phyloP scores from a whole-genome alignment of 2,888 invertebrate genomes.

The Oligia strigilis region DNA sequence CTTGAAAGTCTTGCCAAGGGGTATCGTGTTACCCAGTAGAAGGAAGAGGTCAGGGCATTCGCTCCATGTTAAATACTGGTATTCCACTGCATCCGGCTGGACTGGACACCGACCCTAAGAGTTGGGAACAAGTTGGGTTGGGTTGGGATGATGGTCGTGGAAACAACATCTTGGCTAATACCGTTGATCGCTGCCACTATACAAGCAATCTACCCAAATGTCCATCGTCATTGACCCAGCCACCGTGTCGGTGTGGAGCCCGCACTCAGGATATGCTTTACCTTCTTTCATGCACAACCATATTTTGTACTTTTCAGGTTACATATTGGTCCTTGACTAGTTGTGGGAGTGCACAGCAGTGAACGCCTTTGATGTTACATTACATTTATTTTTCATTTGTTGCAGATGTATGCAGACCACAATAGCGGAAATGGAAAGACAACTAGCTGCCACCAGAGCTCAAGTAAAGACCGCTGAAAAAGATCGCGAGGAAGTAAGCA shows the following conservation, averaged over 20 bases:
- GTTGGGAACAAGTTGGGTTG: no score
- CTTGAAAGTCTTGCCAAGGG: neutral
- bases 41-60: neutral
- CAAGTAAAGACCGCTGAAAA: constrained; percentile 92
- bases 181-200: neutral
- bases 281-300: neutral
- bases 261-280: neutral
- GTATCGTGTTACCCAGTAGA: neutral
- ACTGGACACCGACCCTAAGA: neutral
- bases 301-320: neutral
- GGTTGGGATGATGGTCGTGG: neutral
- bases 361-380: neutral
- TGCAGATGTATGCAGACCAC: constrained; percentile 91
- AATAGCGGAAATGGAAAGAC: constrained; percentile 92
- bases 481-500: constrained; percentile 91
- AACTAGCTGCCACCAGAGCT: constrained; percentile 92
- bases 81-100: neutral
- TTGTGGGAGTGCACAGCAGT: neutral
- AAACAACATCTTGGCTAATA: neutral
- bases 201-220: neutral
- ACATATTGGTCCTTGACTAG: no score
- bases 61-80: neutral
- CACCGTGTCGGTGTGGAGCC: neutral
- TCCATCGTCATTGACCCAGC: neutral
- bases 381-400: neutral